Base-by-base conservation (phyloP, 2,888 invertebrate genomes). In the Alloplasta piceator region DNA sequence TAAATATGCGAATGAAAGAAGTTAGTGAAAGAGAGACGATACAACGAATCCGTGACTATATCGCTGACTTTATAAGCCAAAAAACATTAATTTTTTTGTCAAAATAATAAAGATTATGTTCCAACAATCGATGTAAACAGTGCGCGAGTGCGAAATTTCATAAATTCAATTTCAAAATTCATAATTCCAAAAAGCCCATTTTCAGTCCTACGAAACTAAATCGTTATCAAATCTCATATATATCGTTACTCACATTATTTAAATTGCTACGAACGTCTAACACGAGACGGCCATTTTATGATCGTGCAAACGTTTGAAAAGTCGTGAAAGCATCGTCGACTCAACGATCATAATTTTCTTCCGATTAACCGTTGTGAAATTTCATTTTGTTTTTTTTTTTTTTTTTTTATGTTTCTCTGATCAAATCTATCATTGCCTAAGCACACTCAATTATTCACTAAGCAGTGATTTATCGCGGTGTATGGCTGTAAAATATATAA, bases 401-500 rank as follows among this genome's bases (percentile, higher is more conserved):
- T 10, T 9, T 56, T 46, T 39, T 14, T 38, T n/a, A 9, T 43
- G 6, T 6, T 52, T 52, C 14, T 6, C 12, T 14, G 73, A 66
- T 66, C 60, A 55, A 75, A 80, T 7, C 71, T 67, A 80, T 55
- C 66, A 56, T 67, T 63, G 43, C 52, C 78, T 72, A 78, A 83
- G 63, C 64, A 83, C 82, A 80, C 82, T 70, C 68, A 76, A 78
- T 78, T 80, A 77, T 70, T 83, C 61, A 80, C 72, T 72, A 81
- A 80, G 78, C 67, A 41, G 71, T 76, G 74, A 26, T 26, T 80
- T 77, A 71, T 80, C 76, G 79, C 79, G 67, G 76, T 80, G 75
- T 72, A 52, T 83, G 74, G 80, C 80, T 82, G 78, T 77, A 72
- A 72, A 77, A 78, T 70, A 68, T 63, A 83, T 78, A 83, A 84